These are phyloP conservation scores for Cryptotermes secundus DNA, from an alignment of 1,140 invertebrate genomes.

Conservation along the genomic window DNA sequence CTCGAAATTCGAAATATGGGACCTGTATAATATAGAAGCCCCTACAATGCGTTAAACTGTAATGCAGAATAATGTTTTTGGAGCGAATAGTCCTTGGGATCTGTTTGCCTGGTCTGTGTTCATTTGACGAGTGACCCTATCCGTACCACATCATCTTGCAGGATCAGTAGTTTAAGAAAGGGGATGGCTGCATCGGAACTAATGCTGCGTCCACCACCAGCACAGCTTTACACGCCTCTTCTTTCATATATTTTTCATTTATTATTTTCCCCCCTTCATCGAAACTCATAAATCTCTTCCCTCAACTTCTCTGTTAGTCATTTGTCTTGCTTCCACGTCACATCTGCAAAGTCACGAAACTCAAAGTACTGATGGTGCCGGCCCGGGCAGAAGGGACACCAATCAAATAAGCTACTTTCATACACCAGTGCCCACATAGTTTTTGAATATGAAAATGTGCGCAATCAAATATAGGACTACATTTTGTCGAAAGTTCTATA, in stretches of 20 bases:
- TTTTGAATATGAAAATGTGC: no score
- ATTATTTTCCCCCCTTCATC: not conserved
- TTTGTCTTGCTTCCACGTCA: conserved; percentile 15
- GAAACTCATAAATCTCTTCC: not conserved
- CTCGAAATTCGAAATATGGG: no score
- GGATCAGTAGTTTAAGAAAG: not conserved
- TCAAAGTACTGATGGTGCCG: not conserved
- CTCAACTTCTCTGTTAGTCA: conserved; percentile 6
- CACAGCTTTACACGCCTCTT: not conserved
- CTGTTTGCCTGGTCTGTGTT: not conserved
- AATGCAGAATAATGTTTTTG: not conserved
- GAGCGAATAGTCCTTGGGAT: not conserved
- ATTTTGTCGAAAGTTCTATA: no score
- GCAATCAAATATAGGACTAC: no score
- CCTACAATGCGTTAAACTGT: no score
- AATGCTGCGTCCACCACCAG: not conserved
- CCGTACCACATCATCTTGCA: not conserved
- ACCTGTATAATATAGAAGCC: no score
- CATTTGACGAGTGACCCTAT: not conserved
- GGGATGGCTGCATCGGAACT: not conserved
- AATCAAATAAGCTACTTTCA: no score
- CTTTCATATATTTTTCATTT: conserved; percentile 21
- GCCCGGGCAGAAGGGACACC: not conserved
- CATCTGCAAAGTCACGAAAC: not conserved
- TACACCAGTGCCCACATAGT: no score